phyloP scores from a whole-genome alignment of 2,888 invertebrate species.

The Nomada fucata region DNA sequence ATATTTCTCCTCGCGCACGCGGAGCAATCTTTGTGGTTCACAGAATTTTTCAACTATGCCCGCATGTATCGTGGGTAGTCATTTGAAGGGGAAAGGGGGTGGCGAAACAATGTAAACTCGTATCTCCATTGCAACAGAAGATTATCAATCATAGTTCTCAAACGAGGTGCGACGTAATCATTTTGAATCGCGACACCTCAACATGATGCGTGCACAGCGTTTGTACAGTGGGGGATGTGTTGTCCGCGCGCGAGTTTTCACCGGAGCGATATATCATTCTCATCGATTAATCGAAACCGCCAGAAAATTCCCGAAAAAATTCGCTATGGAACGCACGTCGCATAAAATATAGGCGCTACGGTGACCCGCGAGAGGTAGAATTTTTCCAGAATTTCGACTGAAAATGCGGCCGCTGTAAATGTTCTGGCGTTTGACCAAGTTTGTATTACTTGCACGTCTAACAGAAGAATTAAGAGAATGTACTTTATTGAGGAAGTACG shows the following conservation, averaged over 20 bases:
- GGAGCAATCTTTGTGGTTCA: not conserved
- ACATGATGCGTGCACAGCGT: conserved; percentile 47
- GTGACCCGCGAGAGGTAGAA: not conserved
- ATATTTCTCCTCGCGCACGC: not conserved
- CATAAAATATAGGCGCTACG: conserved; percentile 6
- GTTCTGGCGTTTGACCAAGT: not conserved
- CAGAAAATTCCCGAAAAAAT: conserved; percentile 25
- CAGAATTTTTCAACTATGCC: not conserved
- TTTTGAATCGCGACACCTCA: conserved; percentile 39
- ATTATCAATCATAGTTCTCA: conserved; percentile 45
- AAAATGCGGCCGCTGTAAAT: not conserved
- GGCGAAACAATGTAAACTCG: not conserved
- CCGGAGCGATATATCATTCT: conserved; percentile 46
- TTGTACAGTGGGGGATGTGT: conserved; percentile 39
- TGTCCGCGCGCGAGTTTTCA: conserved; percentile 25
- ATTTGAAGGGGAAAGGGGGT: not conserved
- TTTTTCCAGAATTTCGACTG: not conserved
- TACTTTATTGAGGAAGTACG: not conserved
- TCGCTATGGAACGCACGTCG: not conserved
- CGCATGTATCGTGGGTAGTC: not conserved
- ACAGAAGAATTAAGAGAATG: not conserved
- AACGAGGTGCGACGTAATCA: conserved; percentile 30
- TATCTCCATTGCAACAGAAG: conserved; percentile 9
- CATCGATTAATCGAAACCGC: conserved; percentile 38
- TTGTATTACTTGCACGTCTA: not conserved